Evolutionary conservation across 1,140 invertebrate species (phyloP), one percentile per base, ranked within the genome.

Genomic region (Bombus terrestris): DNA sequence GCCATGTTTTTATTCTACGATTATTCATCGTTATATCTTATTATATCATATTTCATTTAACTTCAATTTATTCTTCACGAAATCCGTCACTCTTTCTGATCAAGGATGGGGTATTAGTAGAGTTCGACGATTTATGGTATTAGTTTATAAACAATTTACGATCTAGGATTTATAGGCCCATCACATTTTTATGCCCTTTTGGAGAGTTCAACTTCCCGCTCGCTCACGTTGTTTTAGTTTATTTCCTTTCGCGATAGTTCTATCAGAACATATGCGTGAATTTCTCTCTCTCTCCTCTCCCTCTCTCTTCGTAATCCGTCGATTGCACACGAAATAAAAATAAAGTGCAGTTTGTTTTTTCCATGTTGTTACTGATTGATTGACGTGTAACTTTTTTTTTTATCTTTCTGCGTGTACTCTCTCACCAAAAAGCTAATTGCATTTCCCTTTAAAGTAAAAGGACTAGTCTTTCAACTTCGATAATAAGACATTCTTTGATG

Each of bases 71-170:
- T 47, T 25, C 8, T 22, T 5, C 28, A n/a, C 8, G 12, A n/a
- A 35, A 43, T 18, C 8, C 72, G 9, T 5, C 72, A 32, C 28
- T 53, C 10, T 32, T 74, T 22, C 8, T n/a, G 8, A 25, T 76
- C 32, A 59, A 35, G 5, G 22, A 57, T 37, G 2, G 28, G 35
- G 22, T 57, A 57, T 12, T 28, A 41, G 6, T 3, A 18, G 72
- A 41, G 28, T 35, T 25, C 32, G 35, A 15, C 25, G 35, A 76
- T 76, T 76, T 76, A 37, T 39, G 47, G 6, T 28, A 57, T 75
- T 57, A 76, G 12, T 76, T 76, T 57, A 76, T 13, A 57, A 76
- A 57, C 32, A 57, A 57, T 76, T 57, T 57, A 76, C 74, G 74
- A 43, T 28, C 12, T 15, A 25, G 28, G 22, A 74, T 53, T 53